These are phyloP conservation scores for Arge pagana DNA, from an alignment of 2,888 invertebrate species.

Conservation along the genomic window DNA sequence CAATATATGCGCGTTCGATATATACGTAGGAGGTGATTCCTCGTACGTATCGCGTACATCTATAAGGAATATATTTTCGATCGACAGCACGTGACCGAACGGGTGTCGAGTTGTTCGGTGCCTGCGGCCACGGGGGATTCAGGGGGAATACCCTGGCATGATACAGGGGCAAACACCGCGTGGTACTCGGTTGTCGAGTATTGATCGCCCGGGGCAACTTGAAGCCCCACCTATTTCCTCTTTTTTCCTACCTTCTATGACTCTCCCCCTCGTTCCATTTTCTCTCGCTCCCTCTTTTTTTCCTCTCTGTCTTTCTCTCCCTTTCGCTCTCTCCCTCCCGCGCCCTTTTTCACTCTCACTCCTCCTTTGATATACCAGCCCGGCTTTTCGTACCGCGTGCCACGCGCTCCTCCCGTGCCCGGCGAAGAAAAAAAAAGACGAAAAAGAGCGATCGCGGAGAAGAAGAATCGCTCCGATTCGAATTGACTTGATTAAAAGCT, in stretches of 20 bases:
- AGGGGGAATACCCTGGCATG: slow-evolving; percentile 9
- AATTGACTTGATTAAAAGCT: no score
- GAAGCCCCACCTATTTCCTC: slow-evolving; percentile 15
- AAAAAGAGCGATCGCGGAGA: no score
- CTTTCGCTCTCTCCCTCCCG: background rate
- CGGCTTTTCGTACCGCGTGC: slow-evolving; percentile 1
- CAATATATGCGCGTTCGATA: no score
- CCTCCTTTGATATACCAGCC: slow-evolving; percentile 1
- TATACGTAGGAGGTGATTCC: no score
- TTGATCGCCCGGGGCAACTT: slow-evolving; percentile 16
- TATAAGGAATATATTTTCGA: no score
- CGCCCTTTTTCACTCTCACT: background rate
- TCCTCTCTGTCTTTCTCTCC: background rate
- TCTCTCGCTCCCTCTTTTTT: background rate
- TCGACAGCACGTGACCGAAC: no score
- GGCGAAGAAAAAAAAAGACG: slow-evolving; percentile 5
- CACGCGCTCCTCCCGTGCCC: background rate
- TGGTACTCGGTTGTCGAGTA: slow-evolving; percentile 11
- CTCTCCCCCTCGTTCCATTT: background rate
- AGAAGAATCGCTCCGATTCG: no score
- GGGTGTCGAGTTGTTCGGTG: no score
- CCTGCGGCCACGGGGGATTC: no score
- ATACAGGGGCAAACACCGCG: slow-evolving; percentile 5
- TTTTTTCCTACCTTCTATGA: background rate
- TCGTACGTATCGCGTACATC: no score